Evolutionary conservation across 2,888 invertebrate species (phyloP), one percentile per base, ranked within the genome.

Genomic region (Rhimphoctona megacephalus): DNA sequence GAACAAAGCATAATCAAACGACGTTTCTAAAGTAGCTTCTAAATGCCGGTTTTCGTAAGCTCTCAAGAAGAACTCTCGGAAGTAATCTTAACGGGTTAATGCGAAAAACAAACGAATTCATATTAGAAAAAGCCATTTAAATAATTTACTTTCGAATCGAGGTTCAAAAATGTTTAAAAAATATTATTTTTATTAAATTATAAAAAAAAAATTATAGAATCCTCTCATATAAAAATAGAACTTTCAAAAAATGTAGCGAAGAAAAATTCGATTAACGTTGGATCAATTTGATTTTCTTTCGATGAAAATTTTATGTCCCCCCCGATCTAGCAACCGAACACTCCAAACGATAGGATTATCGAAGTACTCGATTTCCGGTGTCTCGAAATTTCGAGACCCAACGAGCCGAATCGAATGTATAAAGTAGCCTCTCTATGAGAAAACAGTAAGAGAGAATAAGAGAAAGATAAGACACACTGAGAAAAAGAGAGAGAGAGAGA

Each of bases 351-450:
- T 49, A 33, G 33, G 64, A 22, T 72, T 61, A 61, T 80, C 61
- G 46, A 19, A 49, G 64, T 80, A 67, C 78, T 80, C 72, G 80
- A 80, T 72, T 80, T 72, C 80, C 61, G 80, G 49, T 64, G 72
- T 64, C 80, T 72, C 69, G 80, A 72, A 72, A 61, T 67, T 61
- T 72, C 61, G 33, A 46, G 80, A 46, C 49, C 64, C 72, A 80
- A 80, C 70, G 57, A 70, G 70, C 72, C 80, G 67, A 72, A 64
- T 61, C 80, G 80, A 72, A 80, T 72, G 72, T 54, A 61, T 43
- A 80, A 72, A 72, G 80, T 80, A 64, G 72, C 9, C 33, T 80
- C 69, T 69, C 30, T 17, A 6, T 57, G 72, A 22, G 54, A 36
- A 73, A 22, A 46, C 33, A 46, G 72, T 19, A 25, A 64, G 61